phyloP scores from a whole-genome alignment of 2,888 invertebrate genomes.

The Agrotis puta region DNA sequence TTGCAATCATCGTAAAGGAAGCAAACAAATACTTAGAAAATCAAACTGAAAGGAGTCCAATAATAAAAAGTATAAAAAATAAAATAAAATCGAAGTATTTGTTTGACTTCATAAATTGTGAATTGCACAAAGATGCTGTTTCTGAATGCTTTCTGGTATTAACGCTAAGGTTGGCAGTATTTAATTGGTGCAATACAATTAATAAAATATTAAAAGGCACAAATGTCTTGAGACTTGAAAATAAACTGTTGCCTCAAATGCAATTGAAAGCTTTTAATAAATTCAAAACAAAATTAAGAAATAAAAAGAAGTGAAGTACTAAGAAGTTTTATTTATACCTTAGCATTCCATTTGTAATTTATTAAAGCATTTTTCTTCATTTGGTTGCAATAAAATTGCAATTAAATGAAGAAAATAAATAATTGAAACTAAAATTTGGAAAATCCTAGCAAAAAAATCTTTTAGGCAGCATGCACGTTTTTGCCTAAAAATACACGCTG shows the following conservation, averaged over 20 bases:
- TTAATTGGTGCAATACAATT: not conserved
- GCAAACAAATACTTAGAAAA: conserved; percentile 4
- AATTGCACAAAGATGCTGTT: conserved; percentile 11
- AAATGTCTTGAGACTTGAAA: not conserved
- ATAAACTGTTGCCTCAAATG: not conserved
- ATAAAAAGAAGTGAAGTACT: not conserved
- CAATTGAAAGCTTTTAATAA: not conserved
- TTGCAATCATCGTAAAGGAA: not conserved
- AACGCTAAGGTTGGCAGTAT: not conserved
- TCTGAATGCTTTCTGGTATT: conserved; percentile 5
- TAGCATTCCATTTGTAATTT: not conserved
- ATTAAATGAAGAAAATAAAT: too few relatives aligned
- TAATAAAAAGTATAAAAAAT: not conserved
- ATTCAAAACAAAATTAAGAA: not conserved
- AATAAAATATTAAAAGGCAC: conserved; percentile 7
- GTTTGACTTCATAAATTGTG: conserved; percentile 6
- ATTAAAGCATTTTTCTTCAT: too few relatives aligned
- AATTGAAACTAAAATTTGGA: too few relatives aligned
- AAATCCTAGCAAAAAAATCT: too few relatives aligned
- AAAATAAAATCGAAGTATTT: not conserved
- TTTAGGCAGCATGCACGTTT: too few relatives aligned
- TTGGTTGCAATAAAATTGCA: too few relatives aligned
- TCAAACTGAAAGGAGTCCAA: not conserved
- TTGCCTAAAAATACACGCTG: too few relatives aligned
- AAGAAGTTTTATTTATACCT: not conserved